Conservation (phyloP, 92 coral and sea anemone species). For the Meandrina meandrites region DNA sequence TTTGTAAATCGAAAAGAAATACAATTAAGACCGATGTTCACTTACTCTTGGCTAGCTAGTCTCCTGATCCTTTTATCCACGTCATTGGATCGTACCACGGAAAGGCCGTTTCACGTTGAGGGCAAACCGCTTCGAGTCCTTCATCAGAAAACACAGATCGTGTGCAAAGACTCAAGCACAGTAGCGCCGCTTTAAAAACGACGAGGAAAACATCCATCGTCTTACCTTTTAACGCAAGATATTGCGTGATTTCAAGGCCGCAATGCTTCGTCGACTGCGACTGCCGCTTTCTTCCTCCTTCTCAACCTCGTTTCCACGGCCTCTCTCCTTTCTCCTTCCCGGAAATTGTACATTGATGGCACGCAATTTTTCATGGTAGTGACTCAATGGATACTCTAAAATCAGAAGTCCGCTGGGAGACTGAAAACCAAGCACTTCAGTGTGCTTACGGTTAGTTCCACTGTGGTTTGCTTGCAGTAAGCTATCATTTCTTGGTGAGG, state of each 20-base stretch:
- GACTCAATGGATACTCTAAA: too few relatives aligned
- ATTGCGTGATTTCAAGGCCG: too few relatives aligned
- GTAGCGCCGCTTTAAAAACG: not conserved
- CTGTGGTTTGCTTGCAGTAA: too few relatives aligned
- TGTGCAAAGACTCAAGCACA: conserved; percentile 12
- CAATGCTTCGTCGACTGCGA: too few relatives aligned
- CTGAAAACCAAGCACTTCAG: too few relatives aligned
- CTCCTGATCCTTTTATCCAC: conserved; percentile 38
- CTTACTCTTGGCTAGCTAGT: conserved; percentile 32
- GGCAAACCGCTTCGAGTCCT: conserved; percentile 4
- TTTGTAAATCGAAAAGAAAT: not conserved
- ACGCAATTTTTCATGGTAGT: too few relatives aligned
- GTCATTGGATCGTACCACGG: conserved; percentile 21
- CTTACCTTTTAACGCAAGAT: too few relatives aligned
- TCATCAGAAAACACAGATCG: not conserved
- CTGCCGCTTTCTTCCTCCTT: not conserved
- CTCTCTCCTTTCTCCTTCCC: too few relatives aligned
- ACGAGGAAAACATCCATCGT: not conserved
- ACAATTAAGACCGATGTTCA: not conserved
- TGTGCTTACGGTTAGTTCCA: too few relatives aligned
- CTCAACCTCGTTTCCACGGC: not conserved
- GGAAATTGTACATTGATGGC: too few relatives aligned
- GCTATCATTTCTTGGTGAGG: too few relatives aligned
- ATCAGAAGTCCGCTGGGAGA: too few relatives aligned
- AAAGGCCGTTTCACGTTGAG: conserved; percentile 21